phyloP scores from a whole-genome alignment of 2,888 invertebrate species.

The Melieria picta region DNA sequence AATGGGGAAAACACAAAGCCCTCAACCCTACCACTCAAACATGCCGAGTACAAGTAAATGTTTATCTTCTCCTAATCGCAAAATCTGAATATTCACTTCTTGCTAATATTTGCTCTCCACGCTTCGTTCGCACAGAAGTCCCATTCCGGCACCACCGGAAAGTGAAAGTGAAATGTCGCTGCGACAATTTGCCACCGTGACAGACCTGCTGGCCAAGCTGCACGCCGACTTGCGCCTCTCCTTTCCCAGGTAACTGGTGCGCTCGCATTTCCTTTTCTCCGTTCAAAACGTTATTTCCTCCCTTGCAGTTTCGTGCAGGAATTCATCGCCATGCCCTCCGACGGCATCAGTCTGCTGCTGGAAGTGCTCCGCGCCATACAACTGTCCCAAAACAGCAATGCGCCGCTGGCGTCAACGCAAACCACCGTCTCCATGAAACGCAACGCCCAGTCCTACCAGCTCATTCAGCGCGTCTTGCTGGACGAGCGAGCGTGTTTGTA shows the following conservation, averaged over 20 bases:
- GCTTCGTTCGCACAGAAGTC: conserved; percentile 69
- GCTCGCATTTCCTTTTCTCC: no score
- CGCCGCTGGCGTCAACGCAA: conserved; percentile 53
- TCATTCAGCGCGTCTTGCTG: conserved; percentile 74
- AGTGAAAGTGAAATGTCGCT: conserved; percentile 85
- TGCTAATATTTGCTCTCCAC: conserved; percentile 6
- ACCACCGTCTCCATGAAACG: conserved; percentile 65
- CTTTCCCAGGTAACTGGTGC: conserved; percentile 79
- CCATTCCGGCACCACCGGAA: conserved; percentile 71
- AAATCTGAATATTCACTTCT: neutral
- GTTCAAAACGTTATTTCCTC: neutral
- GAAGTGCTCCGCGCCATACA: conserved; percentile 89
- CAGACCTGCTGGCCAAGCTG: conserved; percentile 87
- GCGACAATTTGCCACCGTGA: conserved; percentile 86
- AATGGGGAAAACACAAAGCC: conserved; percentile 49
- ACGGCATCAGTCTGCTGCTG: conserved; percentile 85
- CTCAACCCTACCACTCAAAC: conserved; percentile 62
- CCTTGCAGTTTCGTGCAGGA: conserved; percentile 89
- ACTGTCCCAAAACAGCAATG: conserved; percentile 76
- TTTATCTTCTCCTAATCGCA: neutral
- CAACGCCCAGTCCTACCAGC: conserved; percentile 74
- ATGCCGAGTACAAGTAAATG: conserved; percentile 63
- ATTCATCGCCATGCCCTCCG: conserved; percentile 87
- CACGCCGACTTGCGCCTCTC: conserved; percentile 86
- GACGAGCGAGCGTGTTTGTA: conserved; percentile 88